Percentiles rank a stretch among this genome's conserved stretches.
phyloP scores from a whole-genome alignment of 30 jellyfish, hydroid and myxozoan species.

The Rhopilema esculentum region DNA sequence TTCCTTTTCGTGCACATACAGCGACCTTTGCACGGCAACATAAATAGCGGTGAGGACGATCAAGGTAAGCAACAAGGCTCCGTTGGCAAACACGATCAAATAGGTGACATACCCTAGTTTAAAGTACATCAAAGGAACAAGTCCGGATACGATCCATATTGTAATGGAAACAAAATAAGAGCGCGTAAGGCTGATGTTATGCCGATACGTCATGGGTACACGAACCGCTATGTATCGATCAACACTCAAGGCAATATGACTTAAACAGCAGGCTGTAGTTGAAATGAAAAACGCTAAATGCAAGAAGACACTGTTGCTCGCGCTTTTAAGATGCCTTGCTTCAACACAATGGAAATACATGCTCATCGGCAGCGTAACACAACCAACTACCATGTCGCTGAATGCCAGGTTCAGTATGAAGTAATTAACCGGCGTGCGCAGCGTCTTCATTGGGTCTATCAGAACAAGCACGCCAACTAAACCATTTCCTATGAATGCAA shows the following conservation, averaged over 20 bases:
- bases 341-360: conserved; percentile 30
- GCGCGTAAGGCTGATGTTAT: conserved; percentile 51
- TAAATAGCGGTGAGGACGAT: conserved; percentile 49
- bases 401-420: conserved; percentile 73
- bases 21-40: conserved; percentile 58
- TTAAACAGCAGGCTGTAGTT: conserved; percentile 63
- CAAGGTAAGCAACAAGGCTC: conserved; percentile 62
- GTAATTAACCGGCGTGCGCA: conserved; percentile 78
- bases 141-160: conserved; percentile 71
- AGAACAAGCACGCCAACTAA: conserved; percentile 49
- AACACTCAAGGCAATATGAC: conserved; percentile 57
- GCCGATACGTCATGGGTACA: conserved; percentile 68
- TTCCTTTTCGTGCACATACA: conserved; percentile 37
- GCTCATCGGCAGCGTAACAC: conserved; percentile 65
- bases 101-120: conserved; percentile 54
- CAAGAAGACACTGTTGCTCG: conserved; percentile 25
- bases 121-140: conserved; percentile 54
- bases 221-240: conserved; percentile 77
- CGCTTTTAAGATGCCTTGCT: conserved; percentile 11
- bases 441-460: conserved; percentile 53
- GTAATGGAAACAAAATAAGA: conserved; percentile 26
- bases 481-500: conserved; percentile 67
- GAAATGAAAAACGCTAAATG: conserved; percentile 69
- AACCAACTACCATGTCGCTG: conserved; percentile 78
- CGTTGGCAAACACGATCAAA: conserved; percentile 73